These are phyloP conservation scores for Octomys mimax DNA, from an alignment of 2,797 vertebrate genomes.

Conservation along the genomic window DNA sequence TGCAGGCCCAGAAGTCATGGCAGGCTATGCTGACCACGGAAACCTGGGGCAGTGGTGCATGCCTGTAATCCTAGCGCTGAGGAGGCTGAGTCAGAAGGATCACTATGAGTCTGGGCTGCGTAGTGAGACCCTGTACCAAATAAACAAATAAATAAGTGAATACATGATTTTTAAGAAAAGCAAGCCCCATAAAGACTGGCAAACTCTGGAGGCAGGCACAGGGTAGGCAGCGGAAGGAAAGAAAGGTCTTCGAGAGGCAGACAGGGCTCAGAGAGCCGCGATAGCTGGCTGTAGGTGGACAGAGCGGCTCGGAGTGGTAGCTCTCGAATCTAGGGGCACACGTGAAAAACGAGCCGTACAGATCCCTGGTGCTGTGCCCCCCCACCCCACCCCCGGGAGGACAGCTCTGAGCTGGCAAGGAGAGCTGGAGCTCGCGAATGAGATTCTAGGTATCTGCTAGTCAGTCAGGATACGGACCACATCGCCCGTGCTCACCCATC, in stretches of 20 bases:
- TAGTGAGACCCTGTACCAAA: too few relatives aligned
- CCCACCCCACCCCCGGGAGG: too few relatives aligned
- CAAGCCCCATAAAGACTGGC: background rate
- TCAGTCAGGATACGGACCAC: accelerated
- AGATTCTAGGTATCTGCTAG: background rate
- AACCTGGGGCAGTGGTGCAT: too few relatives aligned
- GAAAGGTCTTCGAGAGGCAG: too few relatives aligned
- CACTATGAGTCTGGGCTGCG: too few relatives aligned
- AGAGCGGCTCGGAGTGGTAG: accelerated
- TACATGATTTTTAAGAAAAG: too few relatives aligned
- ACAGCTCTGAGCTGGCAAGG: background rate
- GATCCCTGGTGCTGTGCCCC: background rate
- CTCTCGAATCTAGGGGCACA: background rate
- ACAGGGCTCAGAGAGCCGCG: background rate
- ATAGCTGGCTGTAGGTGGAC: background rate
- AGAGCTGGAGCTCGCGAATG: background rate
- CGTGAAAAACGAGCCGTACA: background rate
- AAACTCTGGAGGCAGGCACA: background rate
- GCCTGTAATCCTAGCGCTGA: too few relatives aligned
- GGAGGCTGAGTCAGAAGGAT: too few relatives aligned
- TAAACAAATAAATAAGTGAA: too few relatives aligned
- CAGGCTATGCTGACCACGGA: too few relatives aligned
- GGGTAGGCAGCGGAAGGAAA: background rate
- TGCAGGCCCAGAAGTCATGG: too few relatives aligned
- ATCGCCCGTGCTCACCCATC: background rate